These are phyloP conservation scores for Camponotus fellah DNA, from an alignment of 2,888 invertebrate genomes.

Conservation along the genomic window DNA sequence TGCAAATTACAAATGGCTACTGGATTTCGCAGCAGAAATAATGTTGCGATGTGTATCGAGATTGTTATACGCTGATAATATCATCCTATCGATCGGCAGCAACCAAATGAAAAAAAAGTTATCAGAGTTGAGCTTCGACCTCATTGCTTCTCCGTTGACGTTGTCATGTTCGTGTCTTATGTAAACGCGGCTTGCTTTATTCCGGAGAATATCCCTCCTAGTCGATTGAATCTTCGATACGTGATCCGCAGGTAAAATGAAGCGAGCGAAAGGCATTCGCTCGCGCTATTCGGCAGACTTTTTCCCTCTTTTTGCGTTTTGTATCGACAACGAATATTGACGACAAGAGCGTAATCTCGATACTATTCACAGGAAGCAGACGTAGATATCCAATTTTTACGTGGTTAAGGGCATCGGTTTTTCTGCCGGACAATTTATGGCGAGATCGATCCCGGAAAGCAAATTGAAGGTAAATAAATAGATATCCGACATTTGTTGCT, in stretches of 20 bases:
- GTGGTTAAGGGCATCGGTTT: conserved; percentile 25
- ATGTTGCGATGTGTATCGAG: conserved; percentile 7
- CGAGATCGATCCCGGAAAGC: not conserved
- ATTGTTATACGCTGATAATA: conserved; percentile 24
- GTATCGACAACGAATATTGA: conserved; percentile 18
- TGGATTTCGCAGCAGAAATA: conserved; percentile 7
- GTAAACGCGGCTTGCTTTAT: conserved; percentile 49
- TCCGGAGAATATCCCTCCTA: conserved; percentile 35
- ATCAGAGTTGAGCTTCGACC: conserved; percentile 16
- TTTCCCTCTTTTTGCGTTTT: not conserved
- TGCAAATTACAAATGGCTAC: not conserved
- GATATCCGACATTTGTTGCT: conserved; percentile 37
- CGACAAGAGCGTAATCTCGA: conserved; percentile 30
- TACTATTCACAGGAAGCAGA: not conserved
- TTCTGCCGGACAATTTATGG: conserved; percentile 24
- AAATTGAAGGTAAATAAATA: conserved; percentile 43
- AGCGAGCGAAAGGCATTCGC: conserved; percentile 3
- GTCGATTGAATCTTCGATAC: conserved; percentile 48
- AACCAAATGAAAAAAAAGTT: conserved; percentile 26
- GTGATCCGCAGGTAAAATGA: conserved; percentile 43
- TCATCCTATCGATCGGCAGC: conserved; percentile 30
- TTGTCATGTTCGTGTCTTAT: conserved; percentile 49
- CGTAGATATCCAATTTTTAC: conserved; percentile 10
- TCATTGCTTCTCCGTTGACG: conserved; percentile 44
- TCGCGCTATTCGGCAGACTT: not conserved